phyloP scores from a whole-genome alignment of 2,888 invertebrate genomes.

The Poecilus cupreus region DNA sequence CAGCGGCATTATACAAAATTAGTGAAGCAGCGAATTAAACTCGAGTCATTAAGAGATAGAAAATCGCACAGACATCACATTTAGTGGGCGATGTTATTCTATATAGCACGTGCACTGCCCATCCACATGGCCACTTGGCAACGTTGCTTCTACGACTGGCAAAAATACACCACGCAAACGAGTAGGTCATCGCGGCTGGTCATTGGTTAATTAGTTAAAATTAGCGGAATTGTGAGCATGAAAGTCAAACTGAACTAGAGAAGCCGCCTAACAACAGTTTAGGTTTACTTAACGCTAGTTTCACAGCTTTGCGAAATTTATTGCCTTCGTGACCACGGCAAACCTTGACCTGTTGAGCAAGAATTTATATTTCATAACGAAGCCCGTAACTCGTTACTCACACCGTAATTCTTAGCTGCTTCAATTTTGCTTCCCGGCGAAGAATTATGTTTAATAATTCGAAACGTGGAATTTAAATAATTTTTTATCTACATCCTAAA shows the following conservation, averaged over 20 bases:
- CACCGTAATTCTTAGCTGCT: too few species aligned
- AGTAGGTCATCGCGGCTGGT: conserved; percentile 32
- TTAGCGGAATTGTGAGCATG: conserved; percentile 33
- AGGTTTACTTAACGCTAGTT: not conserved
- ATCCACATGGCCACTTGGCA: conserved; percentile 19
- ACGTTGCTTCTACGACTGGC: not conserved
- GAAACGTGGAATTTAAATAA: too few species aligned
- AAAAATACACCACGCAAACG: conserved; percentile 27
- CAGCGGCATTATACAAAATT: conserved; percentile 4
- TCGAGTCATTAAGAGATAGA: conserved; percentile 32
- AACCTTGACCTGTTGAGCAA: conserved; percentile 15
- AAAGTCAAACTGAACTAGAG: not conserved
- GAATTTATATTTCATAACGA: too few species aligned
- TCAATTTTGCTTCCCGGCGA: too few species aligned
- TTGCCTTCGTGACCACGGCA: not conserved
- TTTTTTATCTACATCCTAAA: too few species aligned
- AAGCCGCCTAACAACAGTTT: not conserved
- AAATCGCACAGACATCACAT: conserved; percentile 42
- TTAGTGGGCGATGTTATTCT: conserved; percentile 38
- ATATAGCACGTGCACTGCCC: conserved; percentile 17
- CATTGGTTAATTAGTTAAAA: conserved; percentile 32
- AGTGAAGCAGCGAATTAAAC: not conserved
- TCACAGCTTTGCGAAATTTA: conserved; percentile 16
- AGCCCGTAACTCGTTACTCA: too few species aligned
- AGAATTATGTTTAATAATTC: too few species aligned